These are phyloP conservation scores for Leucosticte australis DNA, from an alignment of 2,113 vertebrate genomes.

Conservation along the genomic window DNA sequence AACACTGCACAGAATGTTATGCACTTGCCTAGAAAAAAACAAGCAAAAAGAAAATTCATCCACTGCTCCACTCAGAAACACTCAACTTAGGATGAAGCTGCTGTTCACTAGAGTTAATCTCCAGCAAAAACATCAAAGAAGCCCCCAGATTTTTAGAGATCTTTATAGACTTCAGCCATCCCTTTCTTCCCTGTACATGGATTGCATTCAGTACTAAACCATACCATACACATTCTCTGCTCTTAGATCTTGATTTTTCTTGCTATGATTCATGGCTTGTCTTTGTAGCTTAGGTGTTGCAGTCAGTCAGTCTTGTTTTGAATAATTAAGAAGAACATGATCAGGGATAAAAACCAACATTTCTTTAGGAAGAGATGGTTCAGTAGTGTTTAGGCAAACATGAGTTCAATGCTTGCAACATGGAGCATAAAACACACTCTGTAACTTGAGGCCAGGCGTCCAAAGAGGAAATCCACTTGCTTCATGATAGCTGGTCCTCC, in stretches of 20 bases:
- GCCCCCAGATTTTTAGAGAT: background rate
- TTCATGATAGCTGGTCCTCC: background rate
- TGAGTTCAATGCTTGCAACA: background rate
- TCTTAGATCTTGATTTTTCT: background rate
- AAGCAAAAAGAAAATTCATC: background rate
- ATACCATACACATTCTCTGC: background rate
- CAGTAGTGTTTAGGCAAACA: background rate
- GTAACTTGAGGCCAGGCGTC: background rate
- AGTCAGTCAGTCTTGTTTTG: background rate
- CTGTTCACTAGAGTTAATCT: background rate
- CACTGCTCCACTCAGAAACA: background rate
- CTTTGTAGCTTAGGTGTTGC: background rate
- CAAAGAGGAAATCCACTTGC: background rate
- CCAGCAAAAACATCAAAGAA: background rate
- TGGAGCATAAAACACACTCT: background rate
- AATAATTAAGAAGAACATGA: background rate
- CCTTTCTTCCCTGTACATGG: background rate
- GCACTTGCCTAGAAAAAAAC: background rate
- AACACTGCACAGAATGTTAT: background rate
- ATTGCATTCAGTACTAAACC: background rate
- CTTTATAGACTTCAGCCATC: background rate
- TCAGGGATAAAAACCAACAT: background rate
- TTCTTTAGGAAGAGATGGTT: background rate
- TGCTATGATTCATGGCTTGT: background rate
- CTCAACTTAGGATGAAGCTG: background rate